A percentile compares a stretch with the other conserved stretches of the same genome.
These are phyloP conservation scores for Clostera curtula DNA, from an alignment of 2,888 invertebrate species.

Conservation along the genomic window DNA sequence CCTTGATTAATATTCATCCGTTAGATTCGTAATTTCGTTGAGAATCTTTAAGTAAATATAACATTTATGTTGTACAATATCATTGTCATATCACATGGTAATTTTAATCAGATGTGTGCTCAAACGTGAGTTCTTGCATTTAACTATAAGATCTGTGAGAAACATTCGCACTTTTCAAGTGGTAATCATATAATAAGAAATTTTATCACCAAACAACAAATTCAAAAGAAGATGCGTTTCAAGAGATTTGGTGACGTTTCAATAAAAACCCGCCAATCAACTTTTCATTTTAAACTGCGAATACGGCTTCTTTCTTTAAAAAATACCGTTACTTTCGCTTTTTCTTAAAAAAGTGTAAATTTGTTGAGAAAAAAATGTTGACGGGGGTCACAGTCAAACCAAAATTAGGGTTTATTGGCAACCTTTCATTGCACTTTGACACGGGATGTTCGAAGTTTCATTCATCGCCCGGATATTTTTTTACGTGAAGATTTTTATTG, in stretches of 20 bases:
- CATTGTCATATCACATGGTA: too few relatives aligned
- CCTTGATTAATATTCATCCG: conserved; percentile 44
- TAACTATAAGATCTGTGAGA: conserved; percentile 49
- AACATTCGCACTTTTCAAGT: conserved; percentile 38
- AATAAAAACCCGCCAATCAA: conserved; percentile 67
- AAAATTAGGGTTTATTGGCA: conserved; percentile 68
- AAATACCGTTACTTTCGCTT: conserved; percentile 53
- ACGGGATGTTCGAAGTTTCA: conserved; percentile 50
- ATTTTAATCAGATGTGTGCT: too few relatives aligned
- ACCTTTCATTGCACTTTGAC: conserved; percentile 72
- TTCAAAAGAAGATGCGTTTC: conserved; percentile 49
- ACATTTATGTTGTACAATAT: too few relatives aligned
- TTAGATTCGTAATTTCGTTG: conserved; percentile 5
- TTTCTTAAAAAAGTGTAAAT: conserved; percentile 63
- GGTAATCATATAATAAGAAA: conserved; percentile 37
- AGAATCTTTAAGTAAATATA: conserved; percentile 22
- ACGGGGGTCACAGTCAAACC: conserved; percentile 70
- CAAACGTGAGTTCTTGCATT: conserved; percentile 1
- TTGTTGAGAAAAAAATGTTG: conserved; percentile 57
- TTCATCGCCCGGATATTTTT: conserved; percentile 62
- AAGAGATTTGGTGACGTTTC: conserved; percentile 52
- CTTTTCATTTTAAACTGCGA: conserved; percentile 65
- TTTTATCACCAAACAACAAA: conserved; percentile 35
- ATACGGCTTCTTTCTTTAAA: conserved; percentile 48
- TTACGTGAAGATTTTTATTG: conserved; percentile 52